These are phyloP conservation scores for Rhagophthalmus giganteus DNA, from an alignment of 2,888 invertebrate species.

Conservation along the genomic window DNA sequence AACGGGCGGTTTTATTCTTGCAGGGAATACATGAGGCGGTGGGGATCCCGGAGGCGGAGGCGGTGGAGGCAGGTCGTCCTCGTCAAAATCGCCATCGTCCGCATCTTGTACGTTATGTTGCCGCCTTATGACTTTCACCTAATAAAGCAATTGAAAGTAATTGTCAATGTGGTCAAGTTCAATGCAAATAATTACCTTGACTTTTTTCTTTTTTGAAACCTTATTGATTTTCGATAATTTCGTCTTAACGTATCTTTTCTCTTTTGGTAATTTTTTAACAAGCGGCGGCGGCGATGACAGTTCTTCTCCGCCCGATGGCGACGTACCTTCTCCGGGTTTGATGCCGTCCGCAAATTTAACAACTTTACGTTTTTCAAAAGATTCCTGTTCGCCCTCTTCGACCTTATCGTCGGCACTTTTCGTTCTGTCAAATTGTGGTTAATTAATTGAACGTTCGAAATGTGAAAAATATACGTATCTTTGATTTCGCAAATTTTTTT, in stretches of 20 bases:
- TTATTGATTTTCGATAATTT: conserved; percentile 59
- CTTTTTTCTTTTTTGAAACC: conserved; percentile 58
- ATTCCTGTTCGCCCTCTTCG: conserved; percentile 24
- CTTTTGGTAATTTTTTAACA: conserved; percentile 56
- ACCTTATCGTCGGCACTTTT: no score
- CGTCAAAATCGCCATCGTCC: conserved; percentile 56
- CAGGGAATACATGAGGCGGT: conserved; percentile 60
- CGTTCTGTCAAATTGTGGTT: no score
- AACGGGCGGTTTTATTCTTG: conserved; percentile 48
- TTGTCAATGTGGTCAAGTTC: background rate
- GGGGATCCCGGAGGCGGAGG: conserved; percentile 65
- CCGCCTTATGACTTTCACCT: conserved; percentile 57
- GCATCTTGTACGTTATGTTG: conserved; percentile 48
- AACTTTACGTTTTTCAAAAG: conserved; percentile 48
- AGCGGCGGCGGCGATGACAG: conserved; percentile 64
- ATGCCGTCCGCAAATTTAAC: conserved; percentile 67
- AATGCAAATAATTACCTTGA: conserved; percentile 53
- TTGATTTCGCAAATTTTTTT: conserved; percentile 15
- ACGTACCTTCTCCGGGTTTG: conserved; percentile 62
- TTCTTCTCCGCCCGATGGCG: conserved; percentile 63
- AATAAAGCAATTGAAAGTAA: conserved; percentile 13
- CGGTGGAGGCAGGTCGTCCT: conserved; percentile 61
- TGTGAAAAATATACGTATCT: no score
- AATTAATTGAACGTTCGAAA: no score
- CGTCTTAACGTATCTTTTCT: conserved; percentile 57